These are phyloP conservation scores for Bufo bufo DNA, from an alignment of 2,113 vertebrate genomes.

Conservation along the genomic window DNA sequence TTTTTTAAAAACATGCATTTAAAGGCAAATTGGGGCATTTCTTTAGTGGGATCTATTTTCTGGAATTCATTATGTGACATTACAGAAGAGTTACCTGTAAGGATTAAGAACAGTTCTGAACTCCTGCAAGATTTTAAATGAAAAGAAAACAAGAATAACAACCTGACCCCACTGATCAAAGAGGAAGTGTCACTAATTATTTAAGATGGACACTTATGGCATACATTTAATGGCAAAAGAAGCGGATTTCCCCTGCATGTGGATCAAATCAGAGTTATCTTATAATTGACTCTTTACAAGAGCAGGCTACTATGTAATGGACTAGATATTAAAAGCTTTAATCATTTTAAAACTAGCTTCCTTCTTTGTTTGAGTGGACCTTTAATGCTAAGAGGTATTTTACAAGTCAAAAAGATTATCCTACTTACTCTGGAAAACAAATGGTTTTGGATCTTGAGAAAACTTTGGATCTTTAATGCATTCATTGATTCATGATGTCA, in stretches of 20 bases:
- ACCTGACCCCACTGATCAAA: constrained; percentile 85
- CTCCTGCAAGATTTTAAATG: constrained; percentile 78
- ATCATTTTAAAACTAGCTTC: constrained; percentile 91
- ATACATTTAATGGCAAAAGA: constrained; percentile 76
- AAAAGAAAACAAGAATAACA: constrained; percentile 78
- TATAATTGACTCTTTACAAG: constrained; percentile 99
- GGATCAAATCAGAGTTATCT: constrained; percentile 96
- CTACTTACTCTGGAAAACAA: constrained; percentile 76
- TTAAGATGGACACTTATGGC: constrained; percentile 82
- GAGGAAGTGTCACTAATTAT: constrained; percentile 86
- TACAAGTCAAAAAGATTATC: constrained; percentile 95
- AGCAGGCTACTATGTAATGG: constrained; percentile 91
- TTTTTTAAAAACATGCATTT: no score
- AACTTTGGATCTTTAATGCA: constrained; percentile 79
- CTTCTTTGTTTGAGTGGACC: constrained; percentile 81
- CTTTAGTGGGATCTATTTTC: constrained; percentile 13
- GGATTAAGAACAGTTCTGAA: constrained; percentile 73
- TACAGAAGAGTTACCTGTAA: neutral
- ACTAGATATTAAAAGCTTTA: constrained; percentile 96
- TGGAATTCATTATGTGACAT: constrained; percentile 32
- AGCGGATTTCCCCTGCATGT: constrained; percentile 89
- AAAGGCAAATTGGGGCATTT: neutral
- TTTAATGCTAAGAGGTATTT: constrained; percentile 84
- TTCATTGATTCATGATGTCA: constrained; percentile 76
- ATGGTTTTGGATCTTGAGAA: constrained; percentile 72